Evolutionary conservation across 1,140 invertebrate genomes (phyloP), one percentile per base, ranked within the genome.

Genomic region (Ostrea edulis): DNA sequence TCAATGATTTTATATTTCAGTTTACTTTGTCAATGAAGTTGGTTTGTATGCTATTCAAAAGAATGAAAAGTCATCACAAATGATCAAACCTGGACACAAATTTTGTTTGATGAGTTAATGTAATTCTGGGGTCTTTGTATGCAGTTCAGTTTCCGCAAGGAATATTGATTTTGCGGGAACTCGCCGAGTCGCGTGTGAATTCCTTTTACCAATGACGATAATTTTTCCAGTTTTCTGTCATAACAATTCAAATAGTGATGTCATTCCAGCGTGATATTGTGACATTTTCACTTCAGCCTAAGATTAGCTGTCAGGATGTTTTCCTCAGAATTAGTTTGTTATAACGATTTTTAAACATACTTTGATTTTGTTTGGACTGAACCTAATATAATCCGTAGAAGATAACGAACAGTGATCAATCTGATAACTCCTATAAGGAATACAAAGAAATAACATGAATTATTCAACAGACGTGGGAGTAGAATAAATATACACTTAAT

Each of bases 91-190:
- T 22, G 68, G 29, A 29, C 35, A 77, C 68, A 77, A 77, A 25
- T 29, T 77, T 77, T 12, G 25, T 77, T 29, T 77, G 68, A 77
- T 29, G 68, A 25, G 29, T 62, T 77, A 77, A 77, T 77, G 22
- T 77, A 77, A 77, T 77, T 77, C 25, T 14, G 68, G 12, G 22
- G 68, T 77, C 68, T 77, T 77, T 35, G 68, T 17, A 77, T 29
- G 68, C 29, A 77, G 68, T 77, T 77, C 68, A 77, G 29, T 77
- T 77, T 35, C 68, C 68, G 12, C 68, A 8, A 29, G 68, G 29
- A 35, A 25, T 77, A 77, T 77, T 35, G 68, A 77, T 77, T 77
- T 77, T 77, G 65, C 68, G 9, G 68, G 68, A 77, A 77, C 25
- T 44, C 35, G 35, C 35, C 1, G 35, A 44, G 35, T 77, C 5